These are phyloP conservation scores for Aromia moschata DNA, from an alignment of 2,888 invertebrate genomes.

Conservation along the genomic window DNA sequence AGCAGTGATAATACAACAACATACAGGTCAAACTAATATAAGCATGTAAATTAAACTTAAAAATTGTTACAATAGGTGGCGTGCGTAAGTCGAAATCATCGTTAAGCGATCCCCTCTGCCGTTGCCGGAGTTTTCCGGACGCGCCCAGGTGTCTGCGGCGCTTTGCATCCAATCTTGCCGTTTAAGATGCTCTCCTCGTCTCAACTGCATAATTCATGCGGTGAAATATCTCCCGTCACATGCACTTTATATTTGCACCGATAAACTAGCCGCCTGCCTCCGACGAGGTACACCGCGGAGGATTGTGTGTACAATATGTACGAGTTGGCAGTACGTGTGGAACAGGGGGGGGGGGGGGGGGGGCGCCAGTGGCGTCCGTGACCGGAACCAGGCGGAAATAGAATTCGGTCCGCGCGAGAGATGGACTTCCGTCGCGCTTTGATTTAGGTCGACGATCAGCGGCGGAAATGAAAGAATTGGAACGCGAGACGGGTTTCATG, in stretches of 20 bases:
- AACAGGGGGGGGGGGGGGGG: no score
- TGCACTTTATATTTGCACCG: conserved; percentile 23
- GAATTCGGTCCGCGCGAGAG: conserved; percentile 31
- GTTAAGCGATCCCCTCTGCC: no score
- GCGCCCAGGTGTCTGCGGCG: no score
- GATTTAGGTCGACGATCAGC: background rate
- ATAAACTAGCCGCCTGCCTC: conserved; percentile 11
- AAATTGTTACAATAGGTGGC: no score
- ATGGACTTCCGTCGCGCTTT: conserved; percentile 10
- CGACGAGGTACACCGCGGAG: no score
- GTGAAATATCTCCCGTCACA: conserved; percentile 20
- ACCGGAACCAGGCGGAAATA: conserved; percentile 41
- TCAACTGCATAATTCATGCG: conserved; percentile 20
- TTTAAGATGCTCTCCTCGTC: background rate
- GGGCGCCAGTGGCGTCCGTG: conserved; percentile 38
- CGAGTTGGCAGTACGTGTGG: conserved; percentile 20
- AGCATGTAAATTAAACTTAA: no score
- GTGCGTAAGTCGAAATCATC: no score
- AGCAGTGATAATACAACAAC: no score
- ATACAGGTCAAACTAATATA: no score
- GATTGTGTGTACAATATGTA: conserved; percentile 1
- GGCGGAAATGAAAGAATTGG: background rate
- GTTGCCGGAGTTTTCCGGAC: no score
- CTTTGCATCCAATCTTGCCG: background rate
- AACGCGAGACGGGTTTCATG: background rate